Evolutionary conservation across 2,113 vertebrate species (phyloP).

Genomic region (Puffinus mauretanicus): DNA sequence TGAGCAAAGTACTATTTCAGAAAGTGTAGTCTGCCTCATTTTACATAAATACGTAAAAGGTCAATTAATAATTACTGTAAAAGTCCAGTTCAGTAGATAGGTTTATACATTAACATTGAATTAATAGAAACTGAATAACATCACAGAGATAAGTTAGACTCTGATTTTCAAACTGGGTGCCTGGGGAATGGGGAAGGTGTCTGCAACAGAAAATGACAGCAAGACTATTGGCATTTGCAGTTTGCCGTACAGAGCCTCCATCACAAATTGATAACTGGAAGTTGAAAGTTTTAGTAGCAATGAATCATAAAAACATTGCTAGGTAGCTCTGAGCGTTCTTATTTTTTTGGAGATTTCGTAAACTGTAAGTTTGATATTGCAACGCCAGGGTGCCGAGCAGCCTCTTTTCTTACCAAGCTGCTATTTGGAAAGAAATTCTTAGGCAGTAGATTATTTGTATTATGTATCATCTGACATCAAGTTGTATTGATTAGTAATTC

Average conservation of each 20-base stretch:
- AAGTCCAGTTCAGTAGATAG: background rate
- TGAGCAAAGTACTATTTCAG: background rate
- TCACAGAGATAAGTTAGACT: background rate
- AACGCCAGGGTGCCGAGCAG: background rate
- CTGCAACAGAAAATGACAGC: background rate
- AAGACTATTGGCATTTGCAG: background rate
- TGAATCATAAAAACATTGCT: background rate
- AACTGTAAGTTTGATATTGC: background rate
- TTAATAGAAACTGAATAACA: background rate
- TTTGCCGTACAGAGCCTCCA: background rate
- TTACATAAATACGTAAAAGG: background rate
- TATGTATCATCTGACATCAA: background rate
- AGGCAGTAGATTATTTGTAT: background rate
- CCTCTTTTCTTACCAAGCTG: background rate
- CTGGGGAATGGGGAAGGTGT: background rate
- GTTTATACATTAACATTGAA: background rate
- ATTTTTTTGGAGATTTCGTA: background rate
- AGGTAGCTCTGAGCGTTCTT: background rate
- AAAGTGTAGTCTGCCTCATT: background rate
- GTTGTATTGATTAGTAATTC: slow-evolving; percentile 7
- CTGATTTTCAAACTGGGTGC: background rate
- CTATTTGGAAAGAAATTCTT: background rate
- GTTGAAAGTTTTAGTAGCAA: background rate
- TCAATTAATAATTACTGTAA: background rate
- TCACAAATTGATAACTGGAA: background rate